Percentiles rank a stretch among this genome's conserved stretches.
phyloP scores from a whole-genome alignment of 2,888 invertebrate species.

The Hirtodrosophila alboralis region DNA sequence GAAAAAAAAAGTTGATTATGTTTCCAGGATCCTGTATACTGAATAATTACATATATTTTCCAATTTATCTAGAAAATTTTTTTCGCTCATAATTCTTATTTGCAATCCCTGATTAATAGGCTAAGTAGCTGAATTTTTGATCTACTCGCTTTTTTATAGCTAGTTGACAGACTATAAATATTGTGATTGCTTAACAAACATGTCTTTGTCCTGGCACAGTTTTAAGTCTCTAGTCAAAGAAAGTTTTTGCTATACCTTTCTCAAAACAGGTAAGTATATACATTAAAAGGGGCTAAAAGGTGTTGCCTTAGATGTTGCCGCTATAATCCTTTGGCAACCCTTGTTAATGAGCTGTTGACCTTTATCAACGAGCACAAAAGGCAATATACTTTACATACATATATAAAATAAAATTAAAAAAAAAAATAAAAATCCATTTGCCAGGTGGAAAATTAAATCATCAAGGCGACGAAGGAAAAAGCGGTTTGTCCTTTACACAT shows the following conservation, averaged over 20 bases:
- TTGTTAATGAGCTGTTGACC: constrained; percentile 58
- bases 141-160: not conserved
- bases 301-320: constrained; percentile 19
- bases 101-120: too few species aligned
- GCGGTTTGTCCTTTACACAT: constrained; percentile 45
- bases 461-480: constrained; percentile 15
- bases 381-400: not conserved
- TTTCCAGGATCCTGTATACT: too few species aligned
- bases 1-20: too few species aligned
- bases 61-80: too few species aligned
- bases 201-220: not conserved
- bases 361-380: constrained; percentile 37
- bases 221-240: constrained; percentile 13
- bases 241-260: constrained; percentile 1
- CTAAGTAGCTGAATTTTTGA: too few species aligned
- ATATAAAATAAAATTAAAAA: constrained; percentile 2
- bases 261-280: constrained; percentile 11
- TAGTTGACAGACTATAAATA: not conserved
- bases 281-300: too few species aligned
- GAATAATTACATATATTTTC: too few species aligned
- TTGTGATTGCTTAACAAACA: not conserved
- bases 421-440: constrained; percentile 14
- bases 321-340: constrained; percentile 19
- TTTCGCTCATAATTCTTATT: too few species aligned
- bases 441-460: constrained; percentile 47